A percentile compares a stretch with the other conserved stretches of the same genome.
Conservation (phyloP, 2,888 invertebrate genomes). For the Alcis repandata region DNA sequence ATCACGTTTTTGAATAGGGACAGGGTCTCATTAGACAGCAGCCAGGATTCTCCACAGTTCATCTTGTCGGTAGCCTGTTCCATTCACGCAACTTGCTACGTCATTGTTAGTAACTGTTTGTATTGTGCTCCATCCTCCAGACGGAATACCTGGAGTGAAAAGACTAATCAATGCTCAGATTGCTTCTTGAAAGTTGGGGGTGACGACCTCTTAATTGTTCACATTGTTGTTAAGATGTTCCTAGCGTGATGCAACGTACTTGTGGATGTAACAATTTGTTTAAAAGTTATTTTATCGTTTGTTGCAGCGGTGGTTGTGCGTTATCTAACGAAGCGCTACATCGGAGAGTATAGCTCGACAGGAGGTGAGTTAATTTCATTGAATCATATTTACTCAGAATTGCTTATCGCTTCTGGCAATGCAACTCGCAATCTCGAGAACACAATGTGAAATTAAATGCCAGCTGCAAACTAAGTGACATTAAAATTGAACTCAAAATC, state of each 20-base stretch:
- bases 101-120: slow-evolving; percentile 83
- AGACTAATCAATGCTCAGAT: slow-evolving; percentile 73
- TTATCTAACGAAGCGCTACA: slow-evolving; percentile 92
- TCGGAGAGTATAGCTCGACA: slow-evolving; percentile 93
- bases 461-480: slow-evolving; percentile 40
- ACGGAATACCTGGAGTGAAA: slow-evolving; percentile 79
- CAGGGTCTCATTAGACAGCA: slow-evolving; percentile 68
- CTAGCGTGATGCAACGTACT: slow-evolving; percentile 49
- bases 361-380: slow-evolving; percentile 87
- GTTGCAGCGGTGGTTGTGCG: slow-evolving; percentile 93
- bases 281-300: slow-evolving; percentile 61
- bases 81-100: slow-evolving; percentile 72
- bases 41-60: slow-evolving; percentile 78
- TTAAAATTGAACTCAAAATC: slow-evolving; percentile 38
- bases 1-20: slow-evolving; percentile 77
- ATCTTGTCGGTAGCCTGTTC: slow-evolving; percentile 75
- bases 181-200: slow-evolving; percentile 78
- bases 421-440: slow-evolving; percentile 26
- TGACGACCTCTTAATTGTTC: slow-evolving; percentile 73
- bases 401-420: slow-evolving; percentile 36
- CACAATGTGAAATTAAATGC: slow-evolving; percentile 29
- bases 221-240: slow-evolving; percentile 56
- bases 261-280: slow-evolving; percentile 47
- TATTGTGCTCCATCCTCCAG: slow-evolving; percentile 66
- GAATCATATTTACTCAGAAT: slow-evolving; percentile 30